Conservation (phyloP, 2,888 invertebrate species). For the Lysandra bellargus region DNA sequence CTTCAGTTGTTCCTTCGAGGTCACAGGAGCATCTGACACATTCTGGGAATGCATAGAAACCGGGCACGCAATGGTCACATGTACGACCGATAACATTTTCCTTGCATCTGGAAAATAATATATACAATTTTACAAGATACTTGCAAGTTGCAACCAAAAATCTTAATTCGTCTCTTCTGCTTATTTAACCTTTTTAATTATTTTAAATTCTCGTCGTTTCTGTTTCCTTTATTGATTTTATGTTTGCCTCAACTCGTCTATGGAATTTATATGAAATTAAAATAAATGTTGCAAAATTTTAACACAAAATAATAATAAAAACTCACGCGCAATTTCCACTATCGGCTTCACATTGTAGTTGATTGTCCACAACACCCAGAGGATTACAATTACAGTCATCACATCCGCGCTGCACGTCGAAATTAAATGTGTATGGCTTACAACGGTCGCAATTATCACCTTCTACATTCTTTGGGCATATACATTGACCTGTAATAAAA, state of each 20-base stretch:
- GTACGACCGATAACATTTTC: slow-evolving; percentile 92
- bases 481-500: slow-evolving; percentile 84
- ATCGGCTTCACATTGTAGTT: slow-evolving; percentile 92
- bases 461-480: slow-evolving; percentile 94
- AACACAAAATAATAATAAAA: neutral
- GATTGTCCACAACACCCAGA: slow-evolving; percentile 87
- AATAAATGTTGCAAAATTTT: neutral
- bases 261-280: too few species aligned
- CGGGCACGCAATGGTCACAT: slow-evolving; percentile 93
- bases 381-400: slow-evolving; percentile 95
- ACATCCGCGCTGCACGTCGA: slow-evolving; percentile 96
- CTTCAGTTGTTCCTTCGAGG: slow-evolving; percentile 88
- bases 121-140: neutral
- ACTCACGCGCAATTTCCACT: slow-evolving; percentile 92
- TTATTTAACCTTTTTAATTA: neutral
- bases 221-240: too few species aligned
- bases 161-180: neutral
- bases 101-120: slow-evolving; percentile 82
- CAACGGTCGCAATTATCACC: slow-evolving; percentile 95
- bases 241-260: too few species aligned
- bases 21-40: slow-evolving; percentile 93
- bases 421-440: slow-evolving; percentile 93
- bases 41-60: slow-evolving; percentile 92
- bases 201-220: too few species aligned
- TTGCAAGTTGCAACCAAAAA: neutral